Base-by-base conservation (phyloP, 2,797 vertebrate genomes). In the Dendrocincla fuliginosa region DNA sequence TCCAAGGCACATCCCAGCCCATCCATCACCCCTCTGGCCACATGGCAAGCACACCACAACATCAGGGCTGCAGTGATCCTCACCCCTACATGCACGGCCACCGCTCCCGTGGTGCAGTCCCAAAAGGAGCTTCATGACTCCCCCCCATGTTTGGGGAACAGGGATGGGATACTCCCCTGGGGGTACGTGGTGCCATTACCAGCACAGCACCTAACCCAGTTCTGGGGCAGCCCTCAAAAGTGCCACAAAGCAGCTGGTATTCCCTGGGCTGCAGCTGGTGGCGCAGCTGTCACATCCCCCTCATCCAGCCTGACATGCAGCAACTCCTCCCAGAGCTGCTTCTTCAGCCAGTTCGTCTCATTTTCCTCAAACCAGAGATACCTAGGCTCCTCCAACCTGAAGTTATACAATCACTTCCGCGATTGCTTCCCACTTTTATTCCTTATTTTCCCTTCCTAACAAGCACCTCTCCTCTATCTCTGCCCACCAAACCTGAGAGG, bases 251-350 rank as follows among this genome's bases (percentile, higher is more conserved):
- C 5, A 13, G 2, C 16, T 2, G 9, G 33, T 32, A 37, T 20
- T 42, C 4, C 0, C 44, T 0, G 2, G 24, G 37, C 44, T 0
- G 1, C 13, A 17, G 23, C 11, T 0, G 0, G 30, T 33, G 33
- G 37, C 57, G 81, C 39, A 55, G 41, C 13, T 1, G 4, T 25
- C n/a, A 13, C 5, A 14, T 32, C 30, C 37, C 46, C 11, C 17
- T n/a, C 46, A n/a, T 3, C 61, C 61, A 84, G 60, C 19, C 20
- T 12, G 11, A 6, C 0, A 3, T 0, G 3, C 5, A 17, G 35
- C 9, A n/a, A 4, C 19, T 79, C 37, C 49, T 57, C 60, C 76
- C 23, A 30, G 57, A 90, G 59, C 41, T 61, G 53, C 63, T 49
- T 9, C 77, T 59, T 49, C 68, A 49, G 64, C 19, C 46, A 32